Evolutionary conservation across 2,888 invertebrate genomes (phyloP).

Genomic region (Hecatera dysodea): DNA sequence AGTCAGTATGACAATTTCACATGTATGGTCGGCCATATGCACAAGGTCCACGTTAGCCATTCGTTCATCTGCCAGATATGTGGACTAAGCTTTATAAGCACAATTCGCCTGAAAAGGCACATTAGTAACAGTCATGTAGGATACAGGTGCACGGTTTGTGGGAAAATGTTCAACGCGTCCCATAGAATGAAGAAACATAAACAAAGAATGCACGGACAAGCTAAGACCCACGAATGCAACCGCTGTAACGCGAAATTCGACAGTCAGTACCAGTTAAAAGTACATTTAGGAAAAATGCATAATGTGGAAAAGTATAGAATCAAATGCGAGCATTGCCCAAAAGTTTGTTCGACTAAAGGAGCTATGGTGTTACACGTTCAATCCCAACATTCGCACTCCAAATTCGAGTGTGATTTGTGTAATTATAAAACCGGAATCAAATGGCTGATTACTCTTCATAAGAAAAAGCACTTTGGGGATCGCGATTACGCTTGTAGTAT

Average conservation of each 20-base stretch:
- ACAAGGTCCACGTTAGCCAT: conserved; percentile 78
- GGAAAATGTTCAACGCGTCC: conserved; percentile 81
- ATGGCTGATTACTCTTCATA: conserved; percentile 84
- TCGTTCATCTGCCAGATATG: conserved; percentile 81
- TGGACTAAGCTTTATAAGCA: conserved; percentile 78
- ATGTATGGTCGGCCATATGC: conserved; percentile 80
- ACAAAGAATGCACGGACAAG: conserved; percentile 74
- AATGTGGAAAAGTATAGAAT: conserved; percentile 82
- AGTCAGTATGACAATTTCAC: conserved; percentile 78
- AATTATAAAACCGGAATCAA: conserved; percentile 80
- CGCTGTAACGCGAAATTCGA: conserved; percentile 76
- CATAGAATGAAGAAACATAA: conserved; percentile 79
- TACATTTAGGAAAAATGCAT: conserved; percentile 83
- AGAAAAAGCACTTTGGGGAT: conserved; percentile 87
- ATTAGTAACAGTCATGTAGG: conserved; percentile 76
- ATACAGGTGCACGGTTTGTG: conserved; percentile 79
- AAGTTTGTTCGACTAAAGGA: conserved; percentile 86
- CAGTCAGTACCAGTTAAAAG: conserved; percentile 79
- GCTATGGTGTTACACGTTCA: conserved; percentile 89
- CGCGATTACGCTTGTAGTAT: conserved; percentile 89
- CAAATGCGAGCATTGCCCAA: conserved; percentile 84
- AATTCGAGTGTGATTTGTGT: conserved; percentile 80
- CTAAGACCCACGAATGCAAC: conserved; percentile 72
- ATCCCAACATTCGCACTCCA: conserved; percentile 83
- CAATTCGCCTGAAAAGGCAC: conserved; percentile 78